A percentile compares a stretch with the other conserved stretches of the same genome.
These are phyloP conservation scores for Euplagia quadripunctaria DNA, from an alignment of 2,888 invertebrate species.

Conservation along the genomic window DNA sequence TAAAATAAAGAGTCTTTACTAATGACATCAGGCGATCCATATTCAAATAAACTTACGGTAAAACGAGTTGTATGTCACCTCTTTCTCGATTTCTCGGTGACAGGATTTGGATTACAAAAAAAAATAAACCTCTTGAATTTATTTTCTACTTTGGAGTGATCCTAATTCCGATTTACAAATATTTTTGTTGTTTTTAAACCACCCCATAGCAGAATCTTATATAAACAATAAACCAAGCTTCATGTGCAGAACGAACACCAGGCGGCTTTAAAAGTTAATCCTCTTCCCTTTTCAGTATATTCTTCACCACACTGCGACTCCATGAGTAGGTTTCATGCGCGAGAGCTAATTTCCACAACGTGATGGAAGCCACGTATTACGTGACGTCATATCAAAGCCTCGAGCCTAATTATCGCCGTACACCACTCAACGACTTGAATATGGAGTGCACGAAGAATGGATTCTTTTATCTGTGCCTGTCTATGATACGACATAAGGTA, in stretches of 20 bases:
- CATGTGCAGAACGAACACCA: not conserved
- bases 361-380: constrained; percentile 17
- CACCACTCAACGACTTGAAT: constrained; percentile 43
- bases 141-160: too few species aligned
- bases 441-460: constrained; percentile 45
- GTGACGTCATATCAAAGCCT: constrained; percentile 47
- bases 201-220: not conserved
- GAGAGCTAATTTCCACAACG: constrained; percentile 42
- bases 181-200: not conserved
- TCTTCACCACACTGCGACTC: constrained; percentile 20
- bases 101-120: too few species aligned
- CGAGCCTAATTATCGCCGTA: constrained; percentile 48
- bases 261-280: not conserved
- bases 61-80: too few species aligned
- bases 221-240: not conserved
- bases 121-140: too few species aligned
- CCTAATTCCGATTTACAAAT: too few species aligned
- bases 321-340: constrained; percentile 29
- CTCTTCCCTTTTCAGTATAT: constrained; percentile 5
- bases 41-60: too few species aligned
- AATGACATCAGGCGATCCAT: too few species aligned
- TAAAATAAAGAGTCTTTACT: too few species aligned
- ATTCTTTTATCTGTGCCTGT: constrained; percentile 41
- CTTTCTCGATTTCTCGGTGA: too few species aligned
- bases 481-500: constrained; percentile 18